Evolutionary conservation across 2,888 invertebrate species (phyloP), one percentile per base, ranked within the genome.

Genomic region (Orthosia cruda): DNA sequence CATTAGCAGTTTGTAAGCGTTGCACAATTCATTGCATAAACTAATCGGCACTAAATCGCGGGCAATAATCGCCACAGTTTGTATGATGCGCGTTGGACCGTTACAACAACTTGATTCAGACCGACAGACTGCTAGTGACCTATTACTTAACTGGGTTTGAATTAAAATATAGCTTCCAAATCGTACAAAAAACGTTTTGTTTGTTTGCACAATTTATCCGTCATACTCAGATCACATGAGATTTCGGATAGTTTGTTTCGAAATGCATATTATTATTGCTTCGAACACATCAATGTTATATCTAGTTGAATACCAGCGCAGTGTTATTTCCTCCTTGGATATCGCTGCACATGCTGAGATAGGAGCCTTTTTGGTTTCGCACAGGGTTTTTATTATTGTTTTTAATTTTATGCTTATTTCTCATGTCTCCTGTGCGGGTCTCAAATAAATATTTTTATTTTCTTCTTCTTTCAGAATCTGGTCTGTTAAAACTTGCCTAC

Each of bases 1-100:
- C 23, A 69, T 68, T 80, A 55, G 64, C 45, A 62, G 26, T 50
- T 65, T 49, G 52, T 72, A n/a, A 12, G 32, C 26, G 68, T 87
- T 87, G 67, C 77, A 80, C 83, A 85, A 86, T 74, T 20, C 49
- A 76, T 86, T 85, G 73, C 81, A 85, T 85, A 69, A 73, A 69
- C 26, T 47, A 26, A 26, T 26, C 26, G 26, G 26, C 26, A 26
- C 26, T 26, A 1, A 74, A 80, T 47, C 73, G 63, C 71, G 70
- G 76, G 63, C 63, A 62, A 74, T 65, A 54, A 72, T 76, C 65
- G 50, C 57, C 57, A n/a, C n/a, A 59, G 23, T 69, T 68, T 77
- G 61, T 68, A 75, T 59, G 50, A 66, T 73, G 59, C 26, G 58
- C 40, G 80, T 55, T 76, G 58, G 55, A 74, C 64, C 71, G 77